These are phyloP conservation scores for Autographa gamma DNA, from an alignment of 2,888 invertebrate genomes.

Conservation along the genomic window DNA sequence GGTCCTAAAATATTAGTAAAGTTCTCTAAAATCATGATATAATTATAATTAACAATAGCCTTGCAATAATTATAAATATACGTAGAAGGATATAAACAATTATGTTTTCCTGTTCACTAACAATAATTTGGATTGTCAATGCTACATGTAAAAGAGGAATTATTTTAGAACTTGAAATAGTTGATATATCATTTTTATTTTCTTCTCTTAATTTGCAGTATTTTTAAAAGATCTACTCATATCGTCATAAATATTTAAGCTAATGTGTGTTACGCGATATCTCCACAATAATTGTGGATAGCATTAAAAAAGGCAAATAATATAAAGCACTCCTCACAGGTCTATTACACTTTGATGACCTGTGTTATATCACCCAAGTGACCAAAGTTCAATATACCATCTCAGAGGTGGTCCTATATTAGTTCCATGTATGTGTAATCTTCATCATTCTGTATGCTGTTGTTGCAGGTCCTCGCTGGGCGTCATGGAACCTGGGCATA, in stretches of 20 bases:
- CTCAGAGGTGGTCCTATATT: too few species aligned
- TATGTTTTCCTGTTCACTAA: constrained; percentile 21
- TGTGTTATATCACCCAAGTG: too few species aligned
- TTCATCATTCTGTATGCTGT: too few species aligned
- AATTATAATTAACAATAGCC: neutral
- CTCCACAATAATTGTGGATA: too few species aligned
- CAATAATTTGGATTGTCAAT: constrained; percentile 19
- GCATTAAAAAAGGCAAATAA: too few species aligned
- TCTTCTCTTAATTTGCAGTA: neutral
- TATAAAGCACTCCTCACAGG: too few species aligned
- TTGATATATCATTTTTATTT: neutral
- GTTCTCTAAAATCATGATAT: constrained; percentile 1
- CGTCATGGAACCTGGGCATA: constrained; percentile 99
- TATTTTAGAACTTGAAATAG: neutral
- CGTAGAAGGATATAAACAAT: constrained; percentile 29
- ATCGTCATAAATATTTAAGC: too few species aligned
- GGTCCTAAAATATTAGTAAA: neutral
- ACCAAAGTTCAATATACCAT: too few species aligned
- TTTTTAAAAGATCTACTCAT: too few species aligned
- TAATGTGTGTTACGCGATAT: too few species aligned
- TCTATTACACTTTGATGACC: too few species aligned
- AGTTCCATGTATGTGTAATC: too few species aligned
- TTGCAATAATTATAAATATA: constrained; percentile 26
- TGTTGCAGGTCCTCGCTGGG: constrained; percentile 98
- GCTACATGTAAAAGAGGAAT: neutral